Percentiles rank a stretch among this genome's conserved stretches.
Conservation (phyloP, 2,888 invertebrate species). For the Pammene aurita region DNA sequence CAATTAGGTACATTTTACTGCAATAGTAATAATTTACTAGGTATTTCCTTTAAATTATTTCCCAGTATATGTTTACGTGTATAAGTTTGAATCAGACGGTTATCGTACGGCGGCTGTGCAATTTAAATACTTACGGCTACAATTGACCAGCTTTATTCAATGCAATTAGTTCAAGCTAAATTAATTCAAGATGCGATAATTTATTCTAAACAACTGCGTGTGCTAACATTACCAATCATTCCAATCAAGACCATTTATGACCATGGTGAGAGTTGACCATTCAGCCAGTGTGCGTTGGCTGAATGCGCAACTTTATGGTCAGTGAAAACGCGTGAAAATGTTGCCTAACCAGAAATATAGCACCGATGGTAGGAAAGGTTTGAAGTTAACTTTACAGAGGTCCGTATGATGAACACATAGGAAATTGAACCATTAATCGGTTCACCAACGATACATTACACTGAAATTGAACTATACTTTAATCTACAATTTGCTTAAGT, state of each 20-base stretch:
- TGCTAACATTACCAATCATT: conserved; percentile 21
- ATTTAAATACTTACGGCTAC: conserved; percentile 17
- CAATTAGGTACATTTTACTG: conserved; percentile 4
- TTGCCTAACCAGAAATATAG: conserved; percentile 46
- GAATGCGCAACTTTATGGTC: conserved; percentile 51
- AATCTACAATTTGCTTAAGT: too few species aligned
- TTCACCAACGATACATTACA: too few species aligned
- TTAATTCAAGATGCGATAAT: conserved; percentile 16
- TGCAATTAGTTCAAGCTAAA: conserved; percentile 33
- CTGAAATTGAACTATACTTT: too few species aligned
- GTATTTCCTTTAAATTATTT: background rate
- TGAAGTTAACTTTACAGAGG: conserved; percentile 30
- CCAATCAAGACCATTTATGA: conserved; percentile 43
- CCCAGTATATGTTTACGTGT: background rate
- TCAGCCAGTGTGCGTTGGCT: conserved; percentile 31
- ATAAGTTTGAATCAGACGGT: conserved; percentile 14
- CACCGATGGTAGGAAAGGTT: conserved; percentile 31
- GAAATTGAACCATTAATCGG: too few species aligned
- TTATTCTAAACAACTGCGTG: conserved; percentile 34
- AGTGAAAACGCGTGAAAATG: conserved; percentile 60
- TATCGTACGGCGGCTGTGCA: conserved; percentile 1
- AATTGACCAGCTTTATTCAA: conserved; percentile 19
- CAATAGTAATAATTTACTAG: conserved; percentile 4
- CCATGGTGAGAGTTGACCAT: conserved; percentile 50
- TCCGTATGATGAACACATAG: too few species aligned